Evolutionary conservation across 2,113 vertebrate species (phyloP), one percentile per base, ranked within the genome.

Genomic region (Tyto alba): DNA sequence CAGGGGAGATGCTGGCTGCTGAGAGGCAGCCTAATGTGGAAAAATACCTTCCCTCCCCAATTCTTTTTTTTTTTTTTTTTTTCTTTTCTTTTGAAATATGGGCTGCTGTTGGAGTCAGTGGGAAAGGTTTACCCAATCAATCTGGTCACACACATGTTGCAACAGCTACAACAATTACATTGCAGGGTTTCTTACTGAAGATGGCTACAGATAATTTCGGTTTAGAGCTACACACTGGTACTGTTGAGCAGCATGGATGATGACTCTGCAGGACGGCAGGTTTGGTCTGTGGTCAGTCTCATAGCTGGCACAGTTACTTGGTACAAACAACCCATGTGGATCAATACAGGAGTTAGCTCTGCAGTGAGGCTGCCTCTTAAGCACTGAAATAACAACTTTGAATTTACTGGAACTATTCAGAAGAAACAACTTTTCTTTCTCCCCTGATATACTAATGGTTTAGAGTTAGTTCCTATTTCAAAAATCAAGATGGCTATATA

Each of bases 191-290:
- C 36, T 66, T 80, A 52, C 25, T 55, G 50, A 57, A 79, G 63
- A 50, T n/a, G 21, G 41, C 43, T 59, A 13, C 32, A 17, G n/a
- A n/a, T 77, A 32, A 69, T 45, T 76, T 59, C 36, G 26, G 53
- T 77, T 84, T 41, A 75, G 59, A 93, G 50, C 45, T 55, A 23
- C 55, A 41, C 5, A 4, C 26, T 38, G n/a, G 34, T 43, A 41
- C 67, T 69, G 45, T 34, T 0, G 0, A 57, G 55, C 80, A 84
- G 72, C 0, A 1, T 11, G 16, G 45, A 27, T 41, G 55, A n/a
- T 4, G 9, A 11, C 38, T 36, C 7, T 47, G 18, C 22, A 34
- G 0, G 0, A 57, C 8, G 2, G 47, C 2, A 1, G 41, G 48
- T 93, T 92, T 69, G 43, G 29, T 73, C 45, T 50, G n/a, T 16